These are phyloP conservation scores for Acanthopagrus latus DNA, from an alignment of 2,797 vertebrate genomes.

Conservation along the genomic window DNA sequence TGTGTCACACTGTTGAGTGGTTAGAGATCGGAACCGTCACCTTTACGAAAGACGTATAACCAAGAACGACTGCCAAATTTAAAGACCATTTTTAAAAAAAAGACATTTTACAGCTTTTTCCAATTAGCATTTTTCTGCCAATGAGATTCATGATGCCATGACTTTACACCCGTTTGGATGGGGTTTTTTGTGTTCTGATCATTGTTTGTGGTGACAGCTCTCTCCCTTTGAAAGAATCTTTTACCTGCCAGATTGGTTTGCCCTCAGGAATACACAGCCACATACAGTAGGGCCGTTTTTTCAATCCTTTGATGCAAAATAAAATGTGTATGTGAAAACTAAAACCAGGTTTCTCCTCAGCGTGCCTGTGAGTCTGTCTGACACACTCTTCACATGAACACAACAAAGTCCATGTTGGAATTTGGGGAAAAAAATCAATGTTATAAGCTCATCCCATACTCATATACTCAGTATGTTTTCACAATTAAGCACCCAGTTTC, in stretches of 20 bases:
- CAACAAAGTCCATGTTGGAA: neutral
- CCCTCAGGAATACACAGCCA: slow-evolving; percentile 87
- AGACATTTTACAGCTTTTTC: slow-evolving; percentile 43
- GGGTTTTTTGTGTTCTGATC: slow-evolving; percentile 58
- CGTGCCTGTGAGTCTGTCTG: slow-evolving; percentile 46
- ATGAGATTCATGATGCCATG: slow-evolving; percentile 64
- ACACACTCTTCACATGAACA: slow-evolving; percentile 20
- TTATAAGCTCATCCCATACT: neutral
- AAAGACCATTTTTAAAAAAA: slow-evolving; percentile 27
- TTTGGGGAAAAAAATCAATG: neutral
- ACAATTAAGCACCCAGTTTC: no score
- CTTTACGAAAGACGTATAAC: slow-evolving; percentile 49
- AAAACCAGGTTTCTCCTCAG: slow-evolving; percentile 42
- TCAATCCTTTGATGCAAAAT: slow-evolving; percentile 86
- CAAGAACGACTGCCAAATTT: slow-evolving; percentile 53
- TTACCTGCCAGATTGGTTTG: slow-evolving; percentile 82
- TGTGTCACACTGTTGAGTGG: slow-evolving; percentile 47
- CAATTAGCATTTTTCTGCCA: slow-evolving; percentile 65
- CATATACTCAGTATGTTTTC: no score
- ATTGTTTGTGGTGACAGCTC: slow-evolving; percentile 73
- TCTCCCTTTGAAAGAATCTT: slow-evolving; percentile 72
- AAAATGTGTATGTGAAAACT: slow-evolving; percentile 87
- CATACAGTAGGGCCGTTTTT: slow-evolving; percentile 78
- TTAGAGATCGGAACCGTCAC: slow-evolving; percentile 45
- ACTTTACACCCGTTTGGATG: slow-evolving; percentile 63